A percentile compares a stretch with the other conserved stretches of the same genome.
These are phyloP conservation scores for Sinodicranocentrus sp. DNA, from an alignment of 2,888 invertebrate species.

Conservation along the genomic window DNA sequence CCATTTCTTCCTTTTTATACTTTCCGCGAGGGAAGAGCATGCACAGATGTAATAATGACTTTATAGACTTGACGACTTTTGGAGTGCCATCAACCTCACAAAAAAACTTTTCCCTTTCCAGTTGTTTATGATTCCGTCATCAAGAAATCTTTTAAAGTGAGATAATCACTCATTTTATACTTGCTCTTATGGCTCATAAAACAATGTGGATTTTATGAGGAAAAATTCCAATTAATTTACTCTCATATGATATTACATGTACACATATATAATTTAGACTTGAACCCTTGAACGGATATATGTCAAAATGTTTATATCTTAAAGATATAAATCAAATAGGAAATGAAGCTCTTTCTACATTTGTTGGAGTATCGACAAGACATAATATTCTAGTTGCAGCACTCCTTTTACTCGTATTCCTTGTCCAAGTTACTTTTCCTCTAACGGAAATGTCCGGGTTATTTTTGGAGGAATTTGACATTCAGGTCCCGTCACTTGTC, in stretches of 20 bases:
- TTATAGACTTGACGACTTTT: conserved; percentile 53
- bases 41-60: conserved; percentile 39
- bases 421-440: neutral
- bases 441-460: conserved; percentile 63
- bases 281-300: no score
- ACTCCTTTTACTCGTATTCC: neutral
- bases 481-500: conserved; percentile 69
- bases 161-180: neutral
- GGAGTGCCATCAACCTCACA: conserved; percentile 17
- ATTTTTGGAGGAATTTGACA: conserved; percentile 69
- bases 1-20: conserved; percentile 28
- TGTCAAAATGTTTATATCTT: no score
- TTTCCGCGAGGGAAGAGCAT: neutral
- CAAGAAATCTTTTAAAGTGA: neutral
- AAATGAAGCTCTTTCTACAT: no score
- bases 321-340: no score
- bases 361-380: no score
- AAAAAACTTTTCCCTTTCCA: conserved; percentile 26
- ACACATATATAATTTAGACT: no score
- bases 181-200: conserved; percentile 8
- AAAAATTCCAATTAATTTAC: conserved; percentile 11
- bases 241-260: no score
- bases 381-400: no score
- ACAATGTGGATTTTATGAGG: conserved; percentile 2
- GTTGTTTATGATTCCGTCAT: conserved; percentile 38